A percentile compares a stretch with the other conserved stretches of the same genome.
Evolutionary conservation across 2,888 invertebrate genomes (phyloP).

Genomic region (Mythimna vitellina): DNA sequence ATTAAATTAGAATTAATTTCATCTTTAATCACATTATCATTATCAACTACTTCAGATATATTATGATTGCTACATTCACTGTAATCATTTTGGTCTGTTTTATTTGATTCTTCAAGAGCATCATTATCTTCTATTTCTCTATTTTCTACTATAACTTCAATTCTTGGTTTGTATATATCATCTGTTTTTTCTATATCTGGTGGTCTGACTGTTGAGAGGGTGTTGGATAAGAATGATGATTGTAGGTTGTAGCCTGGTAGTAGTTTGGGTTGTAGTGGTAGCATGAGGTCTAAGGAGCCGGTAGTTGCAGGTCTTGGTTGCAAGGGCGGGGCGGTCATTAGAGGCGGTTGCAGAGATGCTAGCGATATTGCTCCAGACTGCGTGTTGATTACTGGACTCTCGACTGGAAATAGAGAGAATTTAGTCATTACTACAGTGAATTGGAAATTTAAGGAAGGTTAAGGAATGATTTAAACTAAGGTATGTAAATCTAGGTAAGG

Average conservation of each 20-base stretch:
- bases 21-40: slow-evolving; percentile 74
- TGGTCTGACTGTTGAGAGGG: slow-evolving; percentile 87
- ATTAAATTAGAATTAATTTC: slow-evolving; percentile 87
- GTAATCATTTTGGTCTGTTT: slow-evolving; percentile 72
- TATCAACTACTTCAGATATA: slow-evolving; percentile 72
- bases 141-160: slow-evolving; percentile 83
- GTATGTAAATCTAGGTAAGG: not conserved
- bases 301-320: slow-evolving; percentile 93
- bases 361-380: slow-evolving; percentile 87
- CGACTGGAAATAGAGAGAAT: slow-evolving; percentile 87
- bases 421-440: slow-evolving; percentile 55
- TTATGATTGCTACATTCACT: slow-evolving; percentile 76
- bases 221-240: slow-evolving; percentile 87
- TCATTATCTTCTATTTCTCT: slow-evolving; percentile 74
- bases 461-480: not conserved
- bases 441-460: slow-evolving; percentile 16
- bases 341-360: slow-evolving; percentile 89
- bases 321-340: slow-evolving; percentile 91
- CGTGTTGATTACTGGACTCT: slow-evolving; percentile 88
- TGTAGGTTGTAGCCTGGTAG: slow-evolving; percentile 90
- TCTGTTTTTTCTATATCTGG: slow-evolving; percentile 79
- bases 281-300: slow-evolving; percentile 92
- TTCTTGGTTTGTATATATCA: slow-evolving; percentile 77
- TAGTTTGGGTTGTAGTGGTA: slow-evolving; percentile 93
- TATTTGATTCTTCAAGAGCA: slow-evolving; percentile 74